phyloP scores from a whole-genome alignment of 2,888 invertebrate species.

The Resseliella maxima region DNA sequence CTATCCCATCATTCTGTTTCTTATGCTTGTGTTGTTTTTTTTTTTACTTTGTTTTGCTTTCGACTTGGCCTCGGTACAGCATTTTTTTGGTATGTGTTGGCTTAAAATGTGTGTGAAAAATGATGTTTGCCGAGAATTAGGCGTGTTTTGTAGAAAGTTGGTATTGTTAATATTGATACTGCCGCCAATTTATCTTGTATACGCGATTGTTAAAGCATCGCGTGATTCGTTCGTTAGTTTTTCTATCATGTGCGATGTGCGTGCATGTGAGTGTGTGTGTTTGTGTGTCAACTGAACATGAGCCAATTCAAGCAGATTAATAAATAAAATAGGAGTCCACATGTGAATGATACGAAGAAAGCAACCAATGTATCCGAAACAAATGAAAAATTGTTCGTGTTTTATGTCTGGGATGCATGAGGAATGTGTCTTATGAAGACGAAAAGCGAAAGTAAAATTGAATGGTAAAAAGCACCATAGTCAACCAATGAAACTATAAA shows the following conservation, averaged over 20 bases:
- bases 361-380: not conserved
- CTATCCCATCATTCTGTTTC: no score
- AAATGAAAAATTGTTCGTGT: not conserved
- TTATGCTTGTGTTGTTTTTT: not conserved
- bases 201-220: not conserved
- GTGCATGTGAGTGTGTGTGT: no score
- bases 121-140: constrained; percentile 20
- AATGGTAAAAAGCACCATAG: not conserved
- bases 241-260: not conserved
- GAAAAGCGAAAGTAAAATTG: not conserved
- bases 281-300: not conserved
- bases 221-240: not conserved
- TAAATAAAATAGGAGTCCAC: not conserved
- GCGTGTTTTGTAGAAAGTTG: constrained; percentile 7
- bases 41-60: not conserved
- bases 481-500: not conserved
- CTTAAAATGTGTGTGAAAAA: constrained; percentile 9
- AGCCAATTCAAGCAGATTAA: not conserved
- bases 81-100: not conserved
- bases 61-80: not conserved
- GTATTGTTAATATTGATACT: not conserved
- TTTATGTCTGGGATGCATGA: not conserved
- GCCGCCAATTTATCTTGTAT: constrained; percentile 27
- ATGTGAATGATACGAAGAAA: not conserved
- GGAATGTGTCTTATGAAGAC: not conserved